These are phyloP conservation scores for Gymnoscopelus braueri DNA, from an alignment of 2,797 vertebrate species.

Conservation along the genomic window DNA sequence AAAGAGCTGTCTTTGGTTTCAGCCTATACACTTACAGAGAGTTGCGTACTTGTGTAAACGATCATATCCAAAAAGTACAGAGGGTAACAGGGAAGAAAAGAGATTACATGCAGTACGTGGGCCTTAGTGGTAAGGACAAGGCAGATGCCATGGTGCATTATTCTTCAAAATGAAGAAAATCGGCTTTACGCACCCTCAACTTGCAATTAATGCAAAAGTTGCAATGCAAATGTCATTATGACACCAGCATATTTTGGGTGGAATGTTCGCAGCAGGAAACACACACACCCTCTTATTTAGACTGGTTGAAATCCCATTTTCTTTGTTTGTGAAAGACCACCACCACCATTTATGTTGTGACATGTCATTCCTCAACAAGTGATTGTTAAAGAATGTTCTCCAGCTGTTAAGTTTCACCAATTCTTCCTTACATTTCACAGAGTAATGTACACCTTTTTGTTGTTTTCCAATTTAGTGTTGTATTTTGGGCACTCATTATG, in stretches of 20 bases:
- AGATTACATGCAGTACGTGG: conserved; percentile 36
- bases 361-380: too few species aligned
- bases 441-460: too few species aligned
- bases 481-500: neutral
- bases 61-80: conserved; percentile 39
- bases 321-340: too few species aligned
- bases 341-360: too few species aligned
- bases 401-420: neutral
- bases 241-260: too few species aligned
- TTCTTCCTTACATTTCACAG: neutral
- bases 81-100: neutral
- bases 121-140: conserved; percentile 5
- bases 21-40: conserved; percentile 16
- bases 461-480: neutral
- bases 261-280: too few species aligned
- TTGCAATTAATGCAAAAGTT: too few species aligned
- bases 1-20: conserved; percentile 59
- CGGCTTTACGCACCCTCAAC: neutral
- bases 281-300: neutral
- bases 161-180: neutral
- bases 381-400: too few species aligned
- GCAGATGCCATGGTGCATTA: neutral
- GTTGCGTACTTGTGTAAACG: conserved; percentile 26
- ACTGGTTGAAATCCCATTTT: too few species aligned
- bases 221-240: too few species aligned